Evolutionary conservation across 2,888 invertebrate species (phyloP).

Genomic region (Philhelius pedissequus): DNA sequence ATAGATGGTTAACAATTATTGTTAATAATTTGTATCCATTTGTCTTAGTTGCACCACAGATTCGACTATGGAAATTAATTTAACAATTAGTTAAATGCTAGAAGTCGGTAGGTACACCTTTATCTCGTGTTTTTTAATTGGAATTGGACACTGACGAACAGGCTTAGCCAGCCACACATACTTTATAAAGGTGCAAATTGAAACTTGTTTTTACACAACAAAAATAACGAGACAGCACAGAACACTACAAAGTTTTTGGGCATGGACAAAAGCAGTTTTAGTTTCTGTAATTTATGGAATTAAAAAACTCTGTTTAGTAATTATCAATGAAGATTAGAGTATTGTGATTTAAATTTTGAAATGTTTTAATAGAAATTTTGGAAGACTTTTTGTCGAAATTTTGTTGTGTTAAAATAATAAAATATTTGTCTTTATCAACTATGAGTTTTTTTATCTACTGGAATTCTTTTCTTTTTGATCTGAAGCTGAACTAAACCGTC

Average conservation of each 20-base stretch:
- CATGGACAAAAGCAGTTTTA: slow-evolving; percentile 61
- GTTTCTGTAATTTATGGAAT: slow-evolving; percentile 14
- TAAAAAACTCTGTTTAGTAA: background rate
- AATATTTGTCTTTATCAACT: slow-evolving; percentile 14
- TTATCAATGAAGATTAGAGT: slow-evolving; percentile 8
- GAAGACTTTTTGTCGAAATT: slow-evolving; percentile 16
- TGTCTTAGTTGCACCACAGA: background rate
- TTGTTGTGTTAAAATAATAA: background rate
- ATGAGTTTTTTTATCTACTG: slow-evolving; percentile 26
- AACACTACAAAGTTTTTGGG: slow-evolving; percentile 33
- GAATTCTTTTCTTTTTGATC: slow-evolving; percentile 45
- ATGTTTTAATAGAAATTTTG: background rate
- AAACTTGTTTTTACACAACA: slow-evolving; percentile 66
- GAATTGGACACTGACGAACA: slow-evolving; percentile 55
- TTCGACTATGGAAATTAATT: slow-evolving; percentile 2
- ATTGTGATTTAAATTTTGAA: background rate
- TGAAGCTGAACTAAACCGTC: slow-evolving; percentile 22
- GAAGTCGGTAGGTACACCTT: slow-evolving; percentile 10
- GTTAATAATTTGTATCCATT: slow-evolving; percentile 40
- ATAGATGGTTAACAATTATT: background rate
- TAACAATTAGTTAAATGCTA: background rate
- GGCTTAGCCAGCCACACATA: slow-evolving; percentile 66
- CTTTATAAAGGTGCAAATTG: slow-evolving; percentile 60
- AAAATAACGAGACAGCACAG: slow-evolving; percentile 54
- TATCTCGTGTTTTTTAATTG: slow-evolving; percentile 54